Conservation (phyloP, 2,113 vertebrate species). For the Pampusana beccarii region DNA sequence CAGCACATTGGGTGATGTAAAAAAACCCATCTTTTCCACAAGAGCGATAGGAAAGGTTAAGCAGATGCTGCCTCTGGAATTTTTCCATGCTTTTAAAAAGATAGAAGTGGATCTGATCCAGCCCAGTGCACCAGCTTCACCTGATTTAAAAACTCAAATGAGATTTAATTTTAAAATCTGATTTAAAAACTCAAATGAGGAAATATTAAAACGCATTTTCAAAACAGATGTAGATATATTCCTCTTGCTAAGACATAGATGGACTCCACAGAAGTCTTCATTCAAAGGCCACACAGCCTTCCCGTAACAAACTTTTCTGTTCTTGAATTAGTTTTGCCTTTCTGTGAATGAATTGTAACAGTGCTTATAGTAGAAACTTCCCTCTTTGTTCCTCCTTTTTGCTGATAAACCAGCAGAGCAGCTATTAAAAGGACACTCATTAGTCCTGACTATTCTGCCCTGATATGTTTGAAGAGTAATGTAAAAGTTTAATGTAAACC, state of each 20-base stretch:
- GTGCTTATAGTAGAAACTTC: not conserved
- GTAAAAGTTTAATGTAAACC: not conserved
- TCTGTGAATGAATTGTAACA: not conserved
- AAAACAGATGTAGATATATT: not conserved
- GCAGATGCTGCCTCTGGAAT: not conserved
- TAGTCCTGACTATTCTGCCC: not conserved
- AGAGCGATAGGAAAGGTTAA: not conserved
- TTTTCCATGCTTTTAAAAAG: not conserved
- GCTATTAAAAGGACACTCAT: not conserved
- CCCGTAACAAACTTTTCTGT: not conserved
- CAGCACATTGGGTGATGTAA: rapidly evolving
- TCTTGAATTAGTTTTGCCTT: not conserved
- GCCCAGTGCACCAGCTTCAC: not conserved
- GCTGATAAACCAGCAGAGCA: not conserved
- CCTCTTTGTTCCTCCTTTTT: not conserved
- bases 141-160: not conserved
- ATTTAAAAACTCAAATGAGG: not conserved
- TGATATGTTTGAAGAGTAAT: not conserved
- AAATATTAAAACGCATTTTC: not conserved
- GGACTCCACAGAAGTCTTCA: not conserved
- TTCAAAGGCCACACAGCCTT: not conserved
- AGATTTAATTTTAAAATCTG: not conserved
- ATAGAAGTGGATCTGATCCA: not conserved
- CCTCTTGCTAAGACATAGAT: not conserved
- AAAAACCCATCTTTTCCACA: not conserved